Evolutionary conservation across 2,888 invertebrate genomes (phyloP).

Genomic region (Trissolcus brochymenae): DNA sequence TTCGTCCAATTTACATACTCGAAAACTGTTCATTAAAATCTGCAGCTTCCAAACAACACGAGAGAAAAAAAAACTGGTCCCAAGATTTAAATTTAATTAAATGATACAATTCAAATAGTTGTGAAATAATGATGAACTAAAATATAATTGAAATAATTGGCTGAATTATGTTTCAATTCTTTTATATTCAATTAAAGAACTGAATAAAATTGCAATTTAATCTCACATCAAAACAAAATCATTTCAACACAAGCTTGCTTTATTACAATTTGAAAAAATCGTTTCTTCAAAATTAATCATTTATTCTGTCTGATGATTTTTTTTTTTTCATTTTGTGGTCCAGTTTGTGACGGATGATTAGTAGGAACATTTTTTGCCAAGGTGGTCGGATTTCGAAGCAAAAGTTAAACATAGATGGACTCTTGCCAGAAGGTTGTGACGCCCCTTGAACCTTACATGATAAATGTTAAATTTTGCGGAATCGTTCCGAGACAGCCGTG

Average conservation of each 20-base stretch:
- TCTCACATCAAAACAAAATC: no score
- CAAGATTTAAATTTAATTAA: neutral
- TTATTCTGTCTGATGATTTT: no score
- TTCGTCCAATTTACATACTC: conserved; percentile 32
- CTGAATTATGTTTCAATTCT: neutral
- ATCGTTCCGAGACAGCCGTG: conserved; percentile 39
- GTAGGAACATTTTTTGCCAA: neutral
- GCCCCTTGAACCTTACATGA: conserved; percentile 45
- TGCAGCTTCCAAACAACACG: neutral
- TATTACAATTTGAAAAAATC: no score
- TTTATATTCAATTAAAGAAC: no score
- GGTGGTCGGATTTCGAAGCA: conserved; percentile 28
- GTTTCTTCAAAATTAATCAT: no score
- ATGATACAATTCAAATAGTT: no score
- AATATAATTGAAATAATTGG: neutral
- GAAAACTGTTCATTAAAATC: conserved; percentile 1
- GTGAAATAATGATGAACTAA: neutral
- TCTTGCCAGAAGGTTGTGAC: conserved; percentile 54
- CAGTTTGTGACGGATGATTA: neutral
- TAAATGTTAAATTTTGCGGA: conserved; percentile 47
- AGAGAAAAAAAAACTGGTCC: neutral
- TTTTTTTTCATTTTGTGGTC: no score
- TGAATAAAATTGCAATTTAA: no score
- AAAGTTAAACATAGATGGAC: conserved; percentile 52
- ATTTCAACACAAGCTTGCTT: no score